Base-by-base conservation (phyloP, 1,140 invertebrate genomes). In the Drosophila pectinifera region DNA sequence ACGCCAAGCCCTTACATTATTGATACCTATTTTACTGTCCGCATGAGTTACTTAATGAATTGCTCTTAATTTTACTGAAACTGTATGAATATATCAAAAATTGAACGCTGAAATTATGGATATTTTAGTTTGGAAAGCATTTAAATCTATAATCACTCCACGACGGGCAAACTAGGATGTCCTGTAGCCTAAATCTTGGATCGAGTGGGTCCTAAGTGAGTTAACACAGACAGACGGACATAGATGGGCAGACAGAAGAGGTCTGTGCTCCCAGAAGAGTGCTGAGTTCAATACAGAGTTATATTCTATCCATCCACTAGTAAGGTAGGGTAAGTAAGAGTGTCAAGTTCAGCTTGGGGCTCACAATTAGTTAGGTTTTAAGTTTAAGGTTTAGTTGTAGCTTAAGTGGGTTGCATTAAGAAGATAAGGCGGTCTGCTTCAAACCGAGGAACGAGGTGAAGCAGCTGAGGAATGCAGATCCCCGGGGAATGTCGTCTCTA, bases 351-450 rank as follows among this genome's bases (percentile, higher is more conserved):
- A 58, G 42, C 42, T 46, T 46, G 24, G 41, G 41, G 18, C 13
- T 51, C 36, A 38, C 34, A 38, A n/a, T 38, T 38, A 38, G 36
- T 38, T 55, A 45, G 22, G 18, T 34, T n/a, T 48, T 26, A 41
- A 11, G n/a, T 41, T n/a, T n/a, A n/a, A n/a, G n/a, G n/a, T 31
- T 58, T 34, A 34, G 62, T 43, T 68, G 26, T 51, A 70, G 69
- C 36, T 58, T 73, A n/a, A 72, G 41, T 51, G 49, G 61, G 41
- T 16, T 55, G 63, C n/a, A n/a, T 70, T 56, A 24, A 56, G 18
- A 24, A 56, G 18, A 73, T 63, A 73, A 63, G 57, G 49, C 49
- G 70, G 46, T 51, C 70, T 74, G 48, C 63, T 69, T 20, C 49
- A 51, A 68, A 11, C 16, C 20, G 36, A 39, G 42, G 38, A 68